Conservation (phyloP, 2,113 vertebrate species). For the Podarcis cretensis region DNA sequence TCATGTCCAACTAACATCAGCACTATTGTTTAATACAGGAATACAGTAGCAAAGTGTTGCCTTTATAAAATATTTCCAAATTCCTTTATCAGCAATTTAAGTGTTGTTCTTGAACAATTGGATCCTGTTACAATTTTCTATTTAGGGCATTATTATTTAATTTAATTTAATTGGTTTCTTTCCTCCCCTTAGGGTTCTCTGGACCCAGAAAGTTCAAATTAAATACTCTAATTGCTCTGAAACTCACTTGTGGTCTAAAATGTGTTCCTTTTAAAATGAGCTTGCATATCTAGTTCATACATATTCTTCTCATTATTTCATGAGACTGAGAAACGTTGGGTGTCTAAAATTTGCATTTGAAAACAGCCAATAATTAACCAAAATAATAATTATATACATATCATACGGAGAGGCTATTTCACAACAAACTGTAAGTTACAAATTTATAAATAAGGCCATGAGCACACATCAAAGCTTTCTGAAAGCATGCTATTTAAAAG, state of each 20-base stretch:
- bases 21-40: slow-evolving; percentile 44
- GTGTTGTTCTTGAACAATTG: slow-evolving; percentile 74
- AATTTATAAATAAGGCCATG: slow-evolving; percentile 49
- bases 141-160: slow-evolving; percentile 78
- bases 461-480: slow-evolving; percentile 66
- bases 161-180: slow-evolving; percentile 80
- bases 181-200: slow-evolving; percentile 72
- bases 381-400: slow-evolving; percentile 62
- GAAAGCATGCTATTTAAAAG: not conserved
- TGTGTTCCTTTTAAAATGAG: slow-evolving; percentile 55
- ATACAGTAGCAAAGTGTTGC: slow-evolving; percentile 59
- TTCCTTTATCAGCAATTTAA: slow-evolving; percentile 64
- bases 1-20: not conserved
- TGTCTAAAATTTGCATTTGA: slow-evolving; percentile 71
- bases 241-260: slow-evolving; percentile 69
- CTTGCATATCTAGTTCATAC: slow-evolving; percentile 66
- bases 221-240: slow-evolving; percentile 80
- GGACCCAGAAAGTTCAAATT: slow-evolving; percentile 75
- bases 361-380: slow-evolving; percentile 69
- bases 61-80: slow-evolving; percentile 52
- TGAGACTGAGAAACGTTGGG: slow-evolving; percentile 45
- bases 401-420: slow-evolving; percentile 33
- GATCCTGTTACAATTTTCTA: slow-evolving; percentile 69
- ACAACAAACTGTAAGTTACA: slow-evolving; percentile 32
- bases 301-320: slow-evolving; percentile 60